Conservation (phyloP, 2,888 invertebrate species). For the Plagiodera versicolora region DNA sequence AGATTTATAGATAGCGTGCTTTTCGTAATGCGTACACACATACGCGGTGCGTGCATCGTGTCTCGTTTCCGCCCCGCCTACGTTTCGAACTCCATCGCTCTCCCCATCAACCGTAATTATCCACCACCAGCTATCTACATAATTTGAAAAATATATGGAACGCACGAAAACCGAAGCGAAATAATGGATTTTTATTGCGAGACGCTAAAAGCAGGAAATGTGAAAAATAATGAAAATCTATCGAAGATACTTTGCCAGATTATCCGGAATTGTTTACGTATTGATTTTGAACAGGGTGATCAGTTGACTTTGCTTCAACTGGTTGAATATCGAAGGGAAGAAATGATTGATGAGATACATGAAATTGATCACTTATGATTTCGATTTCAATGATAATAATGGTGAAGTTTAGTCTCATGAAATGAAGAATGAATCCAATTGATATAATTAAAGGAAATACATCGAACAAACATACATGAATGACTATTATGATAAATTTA, state of each 20-base stretch:
- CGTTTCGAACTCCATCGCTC: background rate
- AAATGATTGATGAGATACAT: too few relatives aligned
- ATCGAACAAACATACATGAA: too few relatives aligned
- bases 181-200: slow-evolving; percentile 15
- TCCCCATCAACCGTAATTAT: slow-evolving; percentile 10
- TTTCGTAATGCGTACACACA: background rate
- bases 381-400: too few relatives aligned
- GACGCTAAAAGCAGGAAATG: slow-evolving; percentile 12
- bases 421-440: too few relatives aligned
- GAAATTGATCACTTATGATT: too few relatives aligned
- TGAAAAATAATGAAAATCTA: slow-evolving; percentile 15
- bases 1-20: background rate
- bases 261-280: background rate
- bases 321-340: too few relatives aligned
- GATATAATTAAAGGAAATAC: too few relatives aligned
- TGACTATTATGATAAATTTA: too few relatives aligned
- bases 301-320: background rate
- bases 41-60: background rate
- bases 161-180: slow-evolving; percentile 7
- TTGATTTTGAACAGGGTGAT: background rate
- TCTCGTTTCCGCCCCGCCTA: slow-evolving; percentile 1
- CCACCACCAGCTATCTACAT: slow-evolving; percentile 10
- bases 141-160: slow-evolving; percentile 12
- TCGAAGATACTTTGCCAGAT: slow-evolving; percentile 7
- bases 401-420: too few relatives aligned